These are phyloP conservation scores for Paraplagusia blochii DNA, from an alignment of 2,113 vertebrate species.

Conservation along the genomic window DNA sequence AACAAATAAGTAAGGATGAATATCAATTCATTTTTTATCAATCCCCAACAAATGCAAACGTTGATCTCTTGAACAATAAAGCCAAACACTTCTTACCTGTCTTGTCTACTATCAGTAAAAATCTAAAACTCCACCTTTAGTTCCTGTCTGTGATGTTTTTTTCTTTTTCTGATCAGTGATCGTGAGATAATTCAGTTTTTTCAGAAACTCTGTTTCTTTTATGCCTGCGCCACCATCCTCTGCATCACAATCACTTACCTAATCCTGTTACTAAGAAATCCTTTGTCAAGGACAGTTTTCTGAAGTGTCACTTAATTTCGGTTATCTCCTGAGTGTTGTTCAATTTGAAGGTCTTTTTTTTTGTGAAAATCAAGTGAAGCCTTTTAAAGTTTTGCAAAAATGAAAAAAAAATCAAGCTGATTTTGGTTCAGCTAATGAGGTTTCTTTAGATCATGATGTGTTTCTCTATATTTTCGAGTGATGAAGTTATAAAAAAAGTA, in stretches of 20 bases:
- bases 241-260: constrained; percentile 1
- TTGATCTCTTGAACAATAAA: not conserved
- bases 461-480: too few relatives aligned
- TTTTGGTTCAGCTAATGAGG: too few relatives aligned
- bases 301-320: not conserved
- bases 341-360: not conserved
- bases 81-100: constrained; percentile 21
- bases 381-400: too few relatives aligned
- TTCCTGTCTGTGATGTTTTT: constrained; percentile 27
- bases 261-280: constrained; percentile 3
- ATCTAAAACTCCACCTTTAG: constrained; percentile 24
- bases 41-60: constrained; percentile 25
- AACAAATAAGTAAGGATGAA: too few relatives aligned
- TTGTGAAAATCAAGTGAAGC: too few relatives aligned
- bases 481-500: too few relatives aligned
- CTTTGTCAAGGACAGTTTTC: not conserved
- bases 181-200: not conserved
- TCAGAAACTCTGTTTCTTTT: not conserved
- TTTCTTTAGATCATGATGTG: too few relatives aligned
- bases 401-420: too few relatives aligned
- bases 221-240: not conserved
- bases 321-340: not conserved
- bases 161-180: constrained; percentile 20
- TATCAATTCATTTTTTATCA: not conserved
- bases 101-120: constrained; percentile 28